Percentiles rank a stretch among this genome's conserved stretches.
Evolutionary conservation across 2,888 invertebrate genomes (phyloP).

Genomic region (Pilophorus perplexus): DNA sequence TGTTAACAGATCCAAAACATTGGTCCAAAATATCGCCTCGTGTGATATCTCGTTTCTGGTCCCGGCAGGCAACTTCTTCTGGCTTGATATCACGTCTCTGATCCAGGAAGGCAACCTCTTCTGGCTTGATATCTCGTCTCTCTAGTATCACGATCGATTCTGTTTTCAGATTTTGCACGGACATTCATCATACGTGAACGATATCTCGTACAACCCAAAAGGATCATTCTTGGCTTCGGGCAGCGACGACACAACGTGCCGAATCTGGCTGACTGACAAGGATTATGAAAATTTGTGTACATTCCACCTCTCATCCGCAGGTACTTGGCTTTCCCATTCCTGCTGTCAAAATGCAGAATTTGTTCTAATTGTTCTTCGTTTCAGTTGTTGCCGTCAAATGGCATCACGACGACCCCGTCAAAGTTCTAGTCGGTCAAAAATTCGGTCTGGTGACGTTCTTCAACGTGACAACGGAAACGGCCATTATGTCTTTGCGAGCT

Average conservation of each 20-base stretch:
- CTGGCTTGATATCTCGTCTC: too few relatives aligned
- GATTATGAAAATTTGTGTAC: conserved; percentile 58
- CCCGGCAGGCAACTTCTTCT: too few relatives aligned
- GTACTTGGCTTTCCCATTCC: conserved; percentile 49
- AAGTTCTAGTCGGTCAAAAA: conserved; percentile 72
- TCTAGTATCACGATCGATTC: too few relatives aligned
- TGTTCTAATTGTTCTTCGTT: not conserved
- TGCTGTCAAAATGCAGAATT: not conserved
- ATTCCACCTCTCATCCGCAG: conserved; percentile 66
- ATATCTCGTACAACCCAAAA: conserved; percentile 66
- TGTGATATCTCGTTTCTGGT: too few relatives aligned
- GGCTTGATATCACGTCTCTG: too few relatives aligned
- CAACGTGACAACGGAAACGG: conserved; percentile 65
- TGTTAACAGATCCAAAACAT: too few relatives aligned
- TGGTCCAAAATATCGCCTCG: too few relatives aligned
- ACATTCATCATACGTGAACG: conserved; percentile 68
- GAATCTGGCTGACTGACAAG: conserved; percentile 62
- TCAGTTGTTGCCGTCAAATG: conserved; percentile 62
- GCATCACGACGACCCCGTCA: conserved; percentile 67
- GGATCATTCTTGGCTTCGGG: conserved; percentile 69
- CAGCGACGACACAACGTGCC: conserved; percentile 72
- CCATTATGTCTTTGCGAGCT: conserved; percentile 65
- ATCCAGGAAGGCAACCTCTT: too few relatives aligned
- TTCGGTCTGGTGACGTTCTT: conserved; percentile 71
- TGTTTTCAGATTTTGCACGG: conserved; percentile 58